Base-by-base conservation (phyloP, 2,888 invertebrate species). In the Nipponacmea schrenckii region DNA sequence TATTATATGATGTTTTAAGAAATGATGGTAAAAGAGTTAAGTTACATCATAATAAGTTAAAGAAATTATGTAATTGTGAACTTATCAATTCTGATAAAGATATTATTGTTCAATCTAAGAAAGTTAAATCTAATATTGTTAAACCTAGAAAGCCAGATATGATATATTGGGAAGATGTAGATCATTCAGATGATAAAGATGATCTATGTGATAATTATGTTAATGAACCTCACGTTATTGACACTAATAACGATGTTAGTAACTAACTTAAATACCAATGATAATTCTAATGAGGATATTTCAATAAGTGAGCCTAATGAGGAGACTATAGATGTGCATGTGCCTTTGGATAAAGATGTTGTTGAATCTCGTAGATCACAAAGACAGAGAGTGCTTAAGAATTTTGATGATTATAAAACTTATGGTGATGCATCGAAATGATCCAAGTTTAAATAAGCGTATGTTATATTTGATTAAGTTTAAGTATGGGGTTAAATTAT, bases 1-100 rank as follows among this genome's bases (percentile, higher is more conserved):
- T 63, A n/a, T n/a, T 63, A 24, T 63, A 63, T 8, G 63, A 63
- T n/a, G 20, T 63, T 15, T 15, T n/a, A 27, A 26, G 24, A 63
- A 20, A 27, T 0, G 63, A 63, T 63, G 63, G 63, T 26, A 63
- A 24, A 24, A 63, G 15, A n/a, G 27, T 26, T 15, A 15, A n/a
- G 12, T 63, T 63, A 26, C 63, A 63, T 63, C 63, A 63, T 63
- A 63, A 8, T 27, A 63, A 63, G 20, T 20, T 63, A 63, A 63
- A 27, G 20, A 8, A n/a, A n/a, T 15, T 48, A 48, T 48, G 48
- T 48, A 48, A 48, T 48, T 17, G 48, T n/a, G n/a, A n/a, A 48
- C 15, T n/a, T 15, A 17, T 48, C 15, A n/a, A 17, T 3, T 5
- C 48, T 48, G 15, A 48, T 48, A 48, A 48, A 15, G 48, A 17